These are phyloP conservation scores for Varecia variegata DNA, from an alignment of 2,797 vertebrate genomes.

Conservation along the genomic window DNA sequence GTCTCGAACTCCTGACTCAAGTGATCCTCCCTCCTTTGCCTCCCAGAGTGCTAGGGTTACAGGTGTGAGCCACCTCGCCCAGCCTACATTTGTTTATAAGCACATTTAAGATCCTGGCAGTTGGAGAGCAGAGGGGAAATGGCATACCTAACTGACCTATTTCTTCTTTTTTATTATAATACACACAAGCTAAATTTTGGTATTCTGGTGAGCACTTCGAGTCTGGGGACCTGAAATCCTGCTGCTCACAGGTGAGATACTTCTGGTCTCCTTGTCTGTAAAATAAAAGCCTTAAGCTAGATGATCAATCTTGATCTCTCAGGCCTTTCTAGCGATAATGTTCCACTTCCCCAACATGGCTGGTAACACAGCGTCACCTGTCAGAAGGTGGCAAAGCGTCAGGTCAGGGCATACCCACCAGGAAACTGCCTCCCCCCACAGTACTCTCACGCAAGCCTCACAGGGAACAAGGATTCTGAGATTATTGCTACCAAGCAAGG, in stretches of 20 bases:
- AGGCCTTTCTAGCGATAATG: neutral
- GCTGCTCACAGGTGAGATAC: neutral
- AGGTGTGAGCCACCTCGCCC: no score
- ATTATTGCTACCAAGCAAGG: neutral
- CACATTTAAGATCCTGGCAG: neutral
- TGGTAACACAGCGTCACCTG: neutral
- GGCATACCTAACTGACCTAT: accelerated
- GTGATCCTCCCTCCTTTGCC: no score
- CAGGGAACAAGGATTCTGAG: accelerated
- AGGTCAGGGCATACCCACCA: neutral
- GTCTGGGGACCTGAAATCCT: neutral
- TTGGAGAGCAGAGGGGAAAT: no score
- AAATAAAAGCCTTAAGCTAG: neutral
- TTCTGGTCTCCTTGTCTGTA: neutral
- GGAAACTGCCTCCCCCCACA: neutral
- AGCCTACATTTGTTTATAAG: neutral
- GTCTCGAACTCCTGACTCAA: no score
- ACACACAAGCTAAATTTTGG: neutral
- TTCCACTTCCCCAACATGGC: accelerated
- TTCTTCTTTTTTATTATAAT: neutral
- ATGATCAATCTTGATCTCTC: neutral
- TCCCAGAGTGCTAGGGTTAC: no score
- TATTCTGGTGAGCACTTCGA: neutral
- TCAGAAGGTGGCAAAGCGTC: neutral
- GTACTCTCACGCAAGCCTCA: neutral